A percentile compares a stretch with the other conserved stretches of the same genome.
Evolutionary conservation across 35 echinoderm and acorn worm species (phyloP).

Genomic region (Amphiura filiformis): DNA sequence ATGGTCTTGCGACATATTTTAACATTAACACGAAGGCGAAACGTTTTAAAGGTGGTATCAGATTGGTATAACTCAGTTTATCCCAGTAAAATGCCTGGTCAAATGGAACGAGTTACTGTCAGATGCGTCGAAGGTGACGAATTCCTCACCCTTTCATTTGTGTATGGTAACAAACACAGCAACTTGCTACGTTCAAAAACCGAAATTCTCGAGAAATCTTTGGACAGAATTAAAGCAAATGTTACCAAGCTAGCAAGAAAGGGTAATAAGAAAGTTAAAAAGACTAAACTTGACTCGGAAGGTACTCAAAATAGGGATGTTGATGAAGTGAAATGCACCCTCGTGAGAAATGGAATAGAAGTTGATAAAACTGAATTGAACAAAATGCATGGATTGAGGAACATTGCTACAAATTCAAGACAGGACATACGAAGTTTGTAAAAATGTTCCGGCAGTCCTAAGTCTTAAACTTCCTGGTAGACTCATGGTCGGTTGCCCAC

Average conservation of each 20-base stretch:
- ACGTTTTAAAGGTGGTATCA: background rate
- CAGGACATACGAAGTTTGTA: constrained; percentile 29
- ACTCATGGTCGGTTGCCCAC: constrained; percentile 64
- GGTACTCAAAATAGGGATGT: background rate
- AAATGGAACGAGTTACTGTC: constrained; percentile 63
- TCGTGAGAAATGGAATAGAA: constrained; percentile 36
- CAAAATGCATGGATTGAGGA: constrained; percentile 65
- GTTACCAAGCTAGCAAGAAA: constrained; percentile 55
- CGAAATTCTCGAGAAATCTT: constrained; percentile 58
- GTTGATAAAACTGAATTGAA: constrained; percentile 40
- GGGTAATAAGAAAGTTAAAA: constrained; percentile 63
- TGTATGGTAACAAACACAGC: constrained; percentile 67
- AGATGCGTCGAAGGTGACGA: constrained; percentile 57
- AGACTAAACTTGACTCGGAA: constrained; percentile 40
- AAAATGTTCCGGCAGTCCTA: constrained; percentile 54
- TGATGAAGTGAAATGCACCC: constrained; percentile 25
- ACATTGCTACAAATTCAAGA: constrained; percentile 61
- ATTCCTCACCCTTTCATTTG: constrained; percentile 64
- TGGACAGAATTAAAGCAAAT: constrained; percentile 55
- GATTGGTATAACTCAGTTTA: no score
- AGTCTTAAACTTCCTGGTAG: constrained; percentile 52
- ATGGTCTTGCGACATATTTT: constrained; percentile 5
- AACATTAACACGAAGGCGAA: background rate
- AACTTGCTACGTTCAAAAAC: constrained; percentile 51
- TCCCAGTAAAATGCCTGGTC: background rate